A percentile compares a stretch with the other conserved stretches of the same genome.
phyloP scores from a whole-genome alignment of 2,113 vertebrate genomes.

The Thunnus maccoyii region DNA sequence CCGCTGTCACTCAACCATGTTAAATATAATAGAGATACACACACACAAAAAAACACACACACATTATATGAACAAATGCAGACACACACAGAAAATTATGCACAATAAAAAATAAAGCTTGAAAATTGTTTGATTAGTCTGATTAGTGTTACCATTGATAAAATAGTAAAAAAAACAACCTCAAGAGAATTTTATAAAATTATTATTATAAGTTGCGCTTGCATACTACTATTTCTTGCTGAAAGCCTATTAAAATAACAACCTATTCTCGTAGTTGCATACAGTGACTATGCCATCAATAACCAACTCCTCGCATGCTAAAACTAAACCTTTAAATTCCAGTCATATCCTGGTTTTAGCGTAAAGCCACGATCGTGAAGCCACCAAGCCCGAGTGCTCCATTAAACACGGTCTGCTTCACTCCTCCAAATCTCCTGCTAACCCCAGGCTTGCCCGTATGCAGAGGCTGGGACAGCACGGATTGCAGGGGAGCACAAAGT shows the following conservation, averaged over 20 bases:
- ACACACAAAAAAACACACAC: neutral
- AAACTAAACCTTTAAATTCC: constrained; percentile 26
- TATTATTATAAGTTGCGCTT: neutral
- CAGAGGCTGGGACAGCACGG: constrained; percentile 18
- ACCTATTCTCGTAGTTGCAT: neutral
- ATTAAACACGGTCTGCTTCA: constrained; percentile 45
- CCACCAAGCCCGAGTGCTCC: neutral
- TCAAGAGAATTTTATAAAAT: neutral
- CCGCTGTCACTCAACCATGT: constrained; percentile 46
- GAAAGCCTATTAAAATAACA: constrained; percentile 12
- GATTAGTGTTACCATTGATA: neutral
- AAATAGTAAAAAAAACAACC: neutral
- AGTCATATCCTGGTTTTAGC: constrained; percentile 27
- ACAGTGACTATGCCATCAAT: neutral
- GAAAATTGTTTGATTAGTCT: neutral
- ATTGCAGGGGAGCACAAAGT: constrained; percentile 21
- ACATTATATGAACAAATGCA: neutral
- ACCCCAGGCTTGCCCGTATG: constrained; percentile 22
- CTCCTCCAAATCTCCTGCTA: constrained; percentile 38
- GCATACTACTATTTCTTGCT: neutral
- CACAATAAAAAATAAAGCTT: neutral
- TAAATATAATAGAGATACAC: constrained; percentile 28
- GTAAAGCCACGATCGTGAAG: neutral
- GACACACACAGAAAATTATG: neutral
- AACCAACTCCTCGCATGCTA: neutral